phyloP scores from a whole-genome alignment of 2,113 vertebrate genomes.

The Synodontis membranacea region DNA sequence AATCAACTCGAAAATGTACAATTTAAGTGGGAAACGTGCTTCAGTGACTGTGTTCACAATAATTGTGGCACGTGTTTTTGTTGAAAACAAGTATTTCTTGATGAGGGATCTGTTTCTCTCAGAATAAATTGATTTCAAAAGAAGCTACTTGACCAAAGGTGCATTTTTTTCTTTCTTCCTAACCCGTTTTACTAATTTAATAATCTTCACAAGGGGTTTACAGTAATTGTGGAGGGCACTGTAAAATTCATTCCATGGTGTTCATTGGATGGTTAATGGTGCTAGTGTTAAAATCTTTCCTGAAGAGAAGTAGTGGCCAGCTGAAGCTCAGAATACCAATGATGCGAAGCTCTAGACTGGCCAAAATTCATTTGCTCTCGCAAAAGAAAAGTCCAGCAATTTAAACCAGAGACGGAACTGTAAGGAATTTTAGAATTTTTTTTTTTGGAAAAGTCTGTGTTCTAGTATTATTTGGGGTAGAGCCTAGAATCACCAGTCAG shows the following conservation, averaged over 20 bases:
- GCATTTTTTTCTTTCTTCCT: no score
- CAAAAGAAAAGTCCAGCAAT: not conserved
- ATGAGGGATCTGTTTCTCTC: no score
- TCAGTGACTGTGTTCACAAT: no score
- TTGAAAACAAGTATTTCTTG: no score
- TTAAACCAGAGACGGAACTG: not conserved
- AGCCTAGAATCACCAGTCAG: not conserved
- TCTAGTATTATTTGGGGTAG: not conserved
- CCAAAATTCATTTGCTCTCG: not conserved
- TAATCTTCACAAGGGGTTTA: no score
- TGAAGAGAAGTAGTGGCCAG: not conserved
- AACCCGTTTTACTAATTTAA: no score
- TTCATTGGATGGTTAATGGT: not conserved
- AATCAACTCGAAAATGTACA: no score
- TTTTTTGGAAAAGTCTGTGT: not conserved
- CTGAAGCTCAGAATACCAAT: not conserved
- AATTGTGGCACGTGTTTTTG: no score
- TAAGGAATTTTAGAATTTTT: not conserved
- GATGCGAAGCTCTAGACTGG: not conserved
- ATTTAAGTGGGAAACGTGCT: no score
- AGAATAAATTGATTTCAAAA: no score
- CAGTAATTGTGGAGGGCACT: no score
- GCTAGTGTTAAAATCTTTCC: not conserved
- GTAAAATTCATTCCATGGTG: not conserved
- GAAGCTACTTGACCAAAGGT: no score